Conservation (phyloP, 2,797 vertebrate species). For the Thaleichthys pacificus region DNA sequence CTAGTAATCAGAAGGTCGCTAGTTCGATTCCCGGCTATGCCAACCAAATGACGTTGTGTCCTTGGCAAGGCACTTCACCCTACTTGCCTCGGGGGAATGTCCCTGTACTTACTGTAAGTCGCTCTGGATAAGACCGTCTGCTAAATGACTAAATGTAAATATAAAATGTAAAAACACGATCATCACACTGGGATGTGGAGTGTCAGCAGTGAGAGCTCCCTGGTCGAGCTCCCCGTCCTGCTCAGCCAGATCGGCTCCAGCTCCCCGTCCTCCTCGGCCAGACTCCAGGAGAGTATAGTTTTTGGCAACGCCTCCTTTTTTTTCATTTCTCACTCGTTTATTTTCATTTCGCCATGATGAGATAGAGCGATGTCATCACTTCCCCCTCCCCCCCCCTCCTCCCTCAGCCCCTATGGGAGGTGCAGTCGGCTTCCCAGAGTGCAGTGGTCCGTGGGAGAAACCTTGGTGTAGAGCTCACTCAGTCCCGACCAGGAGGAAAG, state of each 20-base stretch:
- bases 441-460: slow-evolving; percentile 60
- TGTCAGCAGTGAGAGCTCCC: too few species aligned
- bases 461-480: slow-evolving; percentile 50
- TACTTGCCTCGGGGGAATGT: too few species aligned
- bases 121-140: too few species aligned
- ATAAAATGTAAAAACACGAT: too few species aligned
- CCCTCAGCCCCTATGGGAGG: slow-evolving; percentile 57
- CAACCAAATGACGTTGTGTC: too few species aligned
- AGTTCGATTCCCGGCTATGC: too few species aligned
- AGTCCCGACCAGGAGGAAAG: slow-evolving; percentile 29
- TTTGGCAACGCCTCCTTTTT: slow-evolving; percentile 54
- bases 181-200: too few species aligned
- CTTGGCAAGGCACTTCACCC: too few species aligned
- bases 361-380: slow-evolving; percentile 64
- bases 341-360: slow-evolving; percentile 71
- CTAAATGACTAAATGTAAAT: too few species aligned
- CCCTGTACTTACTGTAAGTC: too few species aligned
- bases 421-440: slow-evolving; percentile 60
- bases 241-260: not conserved
- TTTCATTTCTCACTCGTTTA: slow-evolving; percentile 52
- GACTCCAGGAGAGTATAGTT: slow-evolving; percentile 46
- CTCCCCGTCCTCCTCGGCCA: not conserved
- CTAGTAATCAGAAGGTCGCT: too few species aligned
- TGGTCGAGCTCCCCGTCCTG: not conserved
- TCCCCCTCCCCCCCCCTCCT: slow-evolving; percentile 26